Percentiles rank a stretch among this genome's conserved stretches.
Conservation (phyloP, 2,888 invertebrate species). For the Notodonta ziczac region DNA sequence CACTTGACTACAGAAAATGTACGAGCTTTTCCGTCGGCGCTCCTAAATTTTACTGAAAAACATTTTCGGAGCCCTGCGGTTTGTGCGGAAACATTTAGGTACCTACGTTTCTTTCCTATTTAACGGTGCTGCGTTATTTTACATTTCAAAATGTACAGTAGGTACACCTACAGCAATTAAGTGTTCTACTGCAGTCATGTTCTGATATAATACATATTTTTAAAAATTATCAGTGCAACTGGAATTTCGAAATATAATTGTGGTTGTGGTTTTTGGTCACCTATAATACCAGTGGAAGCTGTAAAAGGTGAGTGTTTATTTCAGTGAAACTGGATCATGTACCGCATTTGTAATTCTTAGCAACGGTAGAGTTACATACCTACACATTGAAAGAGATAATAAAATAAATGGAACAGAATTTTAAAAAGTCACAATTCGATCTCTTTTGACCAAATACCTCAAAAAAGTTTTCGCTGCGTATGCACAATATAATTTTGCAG, state of each 20-base stretch:
- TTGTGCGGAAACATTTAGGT: slow-evolving; percentile 47
- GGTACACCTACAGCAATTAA: slow-evolving; percentile 6
- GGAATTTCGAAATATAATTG: no score
- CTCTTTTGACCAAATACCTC: no score
- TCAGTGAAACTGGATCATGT: not conserved
- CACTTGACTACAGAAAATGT: slow-evolving; percentile 61
- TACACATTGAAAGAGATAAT: no score
- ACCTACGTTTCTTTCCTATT: slow-evolving; percentile 59
- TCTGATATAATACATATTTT: not conserved
- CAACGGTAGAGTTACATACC: not conserved
- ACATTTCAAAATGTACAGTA: slow-evolving; percentile 29
- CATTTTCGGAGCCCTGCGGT: slow-evolving; percentile 69
- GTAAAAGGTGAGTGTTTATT: not conserved
- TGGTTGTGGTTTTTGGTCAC: not conserved
- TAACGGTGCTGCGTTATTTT: slow-evolving; percentile 56
- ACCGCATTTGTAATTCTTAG: not conserved
- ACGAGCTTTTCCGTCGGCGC: slow-evolving; percentile 58
- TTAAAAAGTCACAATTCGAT: no score
- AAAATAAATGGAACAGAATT: no score
- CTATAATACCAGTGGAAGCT: not conserved
- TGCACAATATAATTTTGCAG: not conserved
- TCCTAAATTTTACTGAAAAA: slow-evolving; percentile 66
- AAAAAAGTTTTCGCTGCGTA: no score
- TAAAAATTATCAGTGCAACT: not conserved
- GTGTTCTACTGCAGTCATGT: slow-evolving; percentile 5